Percentiles rank a stretch among this genome's conserved stretches.
phyloP scores from a whole-genome alignment of 2,797 vertebrate genomes.

The Sebastes vulpes region DNA sequence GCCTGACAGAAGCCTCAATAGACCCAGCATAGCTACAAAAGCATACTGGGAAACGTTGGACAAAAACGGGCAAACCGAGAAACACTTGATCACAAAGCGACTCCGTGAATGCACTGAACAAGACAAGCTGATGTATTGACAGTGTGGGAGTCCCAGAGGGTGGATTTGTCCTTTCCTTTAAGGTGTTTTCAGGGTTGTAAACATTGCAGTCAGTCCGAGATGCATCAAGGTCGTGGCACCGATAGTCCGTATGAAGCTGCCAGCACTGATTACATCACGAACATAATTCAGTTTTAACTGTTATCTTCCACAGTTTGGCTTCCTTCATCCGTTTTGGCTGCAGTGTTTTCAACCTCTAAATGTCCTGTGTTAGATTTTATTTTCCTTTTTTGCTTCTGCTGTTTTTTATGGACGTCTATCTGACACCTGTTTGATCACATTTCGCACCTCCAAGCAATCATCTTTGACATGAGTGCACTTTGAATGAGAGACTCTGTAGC shows the following conservation, averaged over 20 bases:
- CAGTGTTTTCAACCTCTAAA: slow-evolving; percentile 51
- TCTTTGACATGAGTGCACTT: slow-evolving; percentile 78
- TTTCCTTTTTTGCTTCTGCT: slow-evolving; percentile 22
- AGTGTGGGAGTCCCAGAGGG: slow-evolving; percentile 29
- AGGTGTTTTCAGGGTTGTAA: slow-evolving; percentile 48
- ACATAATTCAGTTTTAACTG: slow-evolving; percentile 39
- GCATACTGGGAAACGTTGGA: slow-evolving; percentile 18
- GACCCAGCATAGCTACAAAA: background rate
- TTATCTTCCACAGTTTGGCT: slow-evolving; percentile 21
- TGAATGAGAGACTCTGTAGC: slow-evolving; percentile 64
- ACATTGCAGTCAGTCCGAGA: slow-evolving; percentile 53
- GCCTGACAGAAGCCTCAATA: background rate
- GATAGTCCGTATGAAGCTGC: slow-evolving; percentile 32
- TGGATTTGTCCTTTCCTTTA: slow-evolving; percentile 40
- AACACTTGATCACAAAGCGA: slow-evolving; percentile 10
- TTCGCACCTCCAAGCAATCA: slow-evolving; percentile 33
- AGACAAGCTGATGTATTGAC: background rate
- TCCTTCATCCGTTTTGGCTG: slow-evolving; percentile 15
- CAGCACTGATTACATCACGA: slow-evolving; percentile 44
- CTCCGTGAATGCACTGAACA: slow-evolving; percentile 1
- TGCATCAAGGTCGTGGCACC: slow-evolving; percentile 53
- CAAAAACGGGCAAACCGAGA: background rate
- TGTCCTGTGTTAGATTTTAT: slow-evolving; percentile 19
- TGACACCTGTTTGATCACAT: background rate
- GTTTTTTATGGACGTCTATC: slow-evolving; percentile 26